Conservation (phyloP, 2,113 vertebrate genomes). For the Steatornis caripensis region DNA sequence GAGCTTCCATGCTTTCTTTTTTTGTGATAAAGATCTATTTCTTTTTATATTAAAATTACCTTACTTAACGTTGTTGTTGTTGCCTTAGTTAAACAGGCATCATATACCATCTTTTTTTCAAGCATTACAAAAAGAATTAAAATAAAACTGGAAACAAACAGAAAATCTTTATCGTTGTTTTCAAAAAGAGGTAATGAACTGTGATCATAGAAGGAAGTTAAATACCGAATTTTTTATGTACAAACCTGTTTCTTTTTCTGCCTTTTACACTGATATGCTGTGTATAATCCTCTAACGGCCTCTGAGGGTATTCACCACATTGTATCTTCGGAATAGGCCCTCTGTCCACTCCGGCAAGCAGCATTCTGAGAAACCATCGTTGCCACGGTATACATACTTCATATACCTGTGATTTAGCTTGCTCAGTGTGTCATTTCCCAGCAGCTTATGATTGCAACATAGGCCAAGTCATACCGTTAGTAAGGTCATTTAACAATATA, state of each 20-base stretch:
- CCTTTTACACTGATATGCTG: background rate
- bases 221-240: background rate
- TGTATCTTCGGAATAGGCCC: background rate
- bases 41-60: slow-evolving; percentile 11
- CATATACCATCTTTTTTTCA: background rate
- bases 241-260: background rate
- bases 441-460: background rate
- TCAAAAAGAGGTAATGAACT: background rate
- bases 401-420: background rate
- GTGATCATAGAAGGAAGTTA: background rate
- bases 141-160: background rate
- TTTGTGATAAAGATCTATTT: background rate
- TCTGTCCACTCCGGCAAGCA: background rate
- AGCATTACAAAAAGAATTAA: background rate
- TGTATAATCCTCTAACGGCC: background rate
- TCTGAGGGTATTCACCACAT: background rate
- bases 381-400: background rate
- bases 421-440: background rate
- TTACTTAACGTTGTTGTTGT: background rate
- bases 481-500: background rate
- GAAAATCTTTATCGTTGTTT: background rate
- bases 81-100: background rate
- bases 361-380: background rate
- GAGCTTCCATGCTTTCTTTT: background rate
- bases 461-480: background rate